Evolutionary conservation across 2,113 vertebrate genomes (phyloP), one percentile per base, ranked within the genome.

Genomic region (Myiagra hebetior): DNA sequence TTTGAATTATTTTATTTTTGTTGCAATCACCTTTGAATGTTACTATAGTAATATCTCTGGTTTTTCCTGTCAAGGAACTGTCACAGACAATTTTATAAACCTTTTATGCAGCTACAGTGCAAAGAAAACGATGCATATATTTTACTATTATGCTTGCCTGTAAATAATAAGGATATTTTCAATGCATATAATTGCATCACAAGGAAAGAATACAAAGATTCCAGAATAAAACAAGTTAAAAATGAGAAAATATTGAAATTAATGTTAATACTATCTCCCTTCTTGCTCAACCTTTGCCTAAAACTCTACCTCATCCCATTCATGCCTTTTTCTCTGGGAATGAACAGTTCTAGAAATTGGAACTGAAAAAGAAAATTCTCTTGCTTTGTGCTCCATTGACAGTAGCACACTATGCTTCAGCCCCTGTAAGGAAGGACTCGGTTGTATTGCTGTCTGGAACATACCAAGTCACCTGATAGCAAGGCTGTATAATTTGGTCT

Each of bases 41-140:
- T 96, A 91, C 93, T 95, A 87, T 96, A 96, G 89, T 87, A 95
- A 97, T 95, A 75, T 63, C 59, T 95, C 37, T 77, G 33, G 0
- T 87, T 85, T 95, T 81, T 63, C 77, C 83, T 87, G 84, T 95
- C 64, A 89, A 84, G 33, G 5, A 81, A 68, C 80, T 85, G 84
- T 78, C 80, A 91, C 47, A 87, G 82, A 49, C 31, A 87, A 85
- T 89, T 94, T 82, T 35, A 72, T 70, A 91, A 92, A 95, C 27
- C 13, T 76, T 88, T 88, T 74, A 63, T 63, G 52, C 31, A 87
- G 47, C 28, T 90, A 84, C 13, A 70, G 30, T 35, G 50, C 39
- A 56, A 91, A 84, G 72, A 92, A 92, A 95, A 89, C 1, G 0
- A 65, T 88, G 63, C 12, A 49, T 85, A 46, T 78, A 67, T 81